Conservation (phyloP, 2,797 vertebrate species). For the Podarcis lilfordi region DNA sequence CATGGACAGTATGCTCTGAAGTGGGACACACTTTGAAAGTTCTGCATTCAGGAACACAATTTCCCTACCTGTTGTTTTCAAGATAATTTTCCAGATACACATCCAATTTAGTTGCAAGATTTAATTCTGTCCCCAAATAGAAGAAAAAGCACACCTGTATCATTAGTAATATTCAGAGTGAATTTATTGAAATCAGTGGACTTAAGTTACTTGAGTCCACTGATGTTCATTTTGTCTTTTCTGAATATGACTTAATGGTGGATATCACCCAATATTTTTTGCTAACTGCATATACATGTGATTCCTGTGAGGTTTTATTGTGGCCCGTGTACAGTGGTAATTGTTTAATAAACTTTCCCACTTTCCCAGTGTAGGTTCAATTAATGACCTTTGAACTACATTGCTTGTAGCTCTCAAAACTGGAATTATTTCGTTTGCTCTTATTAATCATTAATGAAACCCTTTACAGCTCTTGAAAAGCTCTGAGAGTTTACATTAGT, state of each 20-base stretch:
- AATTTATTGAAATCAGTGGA: too few species aligned
- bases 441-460: slow-evolving; percentile 44
- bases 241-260: too few species aligned
- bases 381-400: slow-evolving; percentile 28
- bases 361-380: slow-evolving; percentile 11
- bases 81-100: background rate
- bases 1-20: too few species aligned
- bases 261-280: background rate
- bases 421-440: slow-evolving; percentile 36
- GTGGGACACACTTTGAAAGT: too few species aligned
- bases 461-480: slow-evolving; percentile 44
- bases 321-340: slow-evolving; percentile 4
- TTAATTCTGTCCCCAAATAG: background rate
- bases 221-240: too few species aligned
- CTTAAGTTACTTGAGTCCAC: too few species aligned
- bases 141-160: background rate
- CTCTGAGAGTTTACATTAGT: slow-evolving; percentile 40
- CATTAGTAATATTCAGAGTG: too few species aligned
- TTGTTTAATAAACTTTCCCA: slow-evolving; percentile 19
- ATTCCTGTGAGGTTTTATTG: slow-evolving; percentile 9
- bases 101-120: background rate
- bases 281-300: background rate
- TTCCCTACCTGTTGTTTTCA: background rate
- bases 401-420: slow-evolving; percentile 27
- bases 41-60: background rate